Evolutionary conservation across 2,888 invertebrate genomes (phyloP).

Genomic region (Erebia epiphron): DNA sequence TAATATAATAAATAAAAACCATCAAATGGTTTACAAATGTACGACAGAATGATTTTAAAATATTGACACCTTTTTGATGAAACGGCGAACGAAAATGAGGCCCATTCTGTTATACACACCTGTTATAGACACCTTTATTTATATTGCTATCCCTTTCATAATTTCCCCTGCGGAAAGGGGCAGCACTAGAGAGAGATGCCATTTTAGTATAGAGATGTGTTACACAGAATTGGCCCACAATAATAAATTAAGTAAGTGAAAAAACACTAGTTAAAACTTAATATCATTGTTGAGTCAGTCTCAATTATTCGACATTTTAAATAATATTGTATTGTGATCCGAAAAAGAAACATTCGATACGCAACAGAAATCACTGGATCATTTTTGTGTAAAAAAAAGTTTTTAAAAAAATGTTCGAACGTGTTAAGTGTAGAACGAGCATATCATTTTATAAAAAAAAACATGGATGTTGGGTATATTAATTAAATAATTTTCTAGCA

Average conservation of each 20-base stretch:
- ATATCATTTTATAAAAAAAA: too few species aligned
- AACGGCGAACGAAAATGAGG: too few species aligned
- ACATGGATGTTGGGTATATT: too few species aligned
- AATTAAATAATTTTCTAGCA: too few species aligned
- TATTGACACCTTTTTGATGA: not conserved
- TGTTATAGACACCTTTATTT: too few species aligned
- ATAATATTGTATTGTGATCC: not conserved
- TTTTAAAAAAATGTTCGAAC: too few species aligned
- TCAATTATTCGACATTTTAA: constrained; percentile 8
- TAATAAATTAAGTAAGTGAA: constrained; percentile 5
- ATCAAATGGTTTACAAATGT: not conserved
- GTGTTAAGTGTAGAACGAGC: too few species aligned
- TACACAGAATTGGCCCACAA: not conserved
- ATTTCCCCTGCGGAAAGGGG: too few species aligned
- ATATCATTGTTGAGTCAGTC: not conserved
- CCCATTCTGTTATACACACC: too few species aligned
- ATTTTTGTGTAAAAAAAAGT: too few species aligned
- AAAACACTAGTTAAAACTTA: constrained; percentile 1
- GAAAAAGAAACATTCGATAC: not conserved
- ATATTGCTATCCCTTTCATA: too few species aligned
- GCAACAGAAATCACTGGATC: not conserved
- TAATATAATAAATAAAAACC: constrained; percentile 3
- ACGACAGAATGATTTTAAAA: not conserved
- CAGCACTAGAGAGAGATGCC: not conserved
- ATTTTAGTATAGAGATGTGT: too few species aligned